A percentile compares a stretch with the other conserved stretches of the same genome.
Conservation (phyloP, 2,888 invertebrate genomes). For the Bibio marci region DNA sequence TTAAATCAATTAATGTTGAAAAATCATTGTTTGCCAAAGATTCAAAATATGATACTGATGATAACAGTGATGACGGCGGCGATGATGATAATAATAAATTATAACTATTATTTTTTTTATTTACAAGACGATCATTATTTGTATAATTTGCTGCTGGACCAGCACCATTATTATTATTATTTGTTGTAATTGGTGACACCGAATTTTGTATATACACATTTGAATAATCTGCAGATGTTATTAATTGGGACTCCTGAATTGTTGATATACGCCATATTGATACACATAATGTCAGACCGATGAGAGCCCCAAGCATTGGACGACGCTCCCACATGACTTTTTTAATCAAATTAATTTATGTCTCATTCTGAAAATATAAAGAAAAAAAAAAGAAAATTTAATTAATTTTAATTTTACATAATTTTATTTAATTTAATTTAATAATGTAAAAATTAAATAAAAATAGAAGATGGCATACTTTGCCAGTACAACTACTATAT, state of each 20-base stretch:
- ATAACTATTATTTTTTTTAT: no score
- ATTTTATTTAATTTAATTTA: no score
- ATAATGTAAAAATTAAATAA: no score
- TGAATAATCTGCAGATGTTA: constrained; percentile 11
- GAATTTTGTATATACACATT: background rate
- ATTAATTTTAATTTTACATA: no score
- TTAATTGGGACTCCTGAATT: constrained; percentile 20
- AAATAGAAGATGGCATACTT: no score
- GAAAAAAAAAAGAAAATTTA: background rate
- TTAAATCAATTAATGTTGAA: constrained; percentile 36
- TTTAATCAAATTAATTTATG: background rate
- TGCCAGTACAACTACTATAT: no score
- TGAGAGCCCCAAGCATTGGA: constrained; percentile 22
- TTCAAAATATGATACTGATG: constrained; percentile 4
- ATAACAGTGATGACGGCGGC: constrained; percentile 4
- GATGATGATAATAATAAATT: no score
- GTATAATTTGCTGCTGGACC: no score
- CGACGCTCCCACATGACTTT: constrained; percentile 26
- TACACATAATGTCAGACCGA: constrained; percentile 24
- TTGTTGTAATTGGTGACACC: background rate
- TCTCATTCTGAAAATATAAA: constrained; percentile 3
- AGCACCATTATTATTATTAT: no score
- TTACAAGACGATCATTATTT: no score
- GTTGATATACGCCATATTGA: constrained; percentile 28
- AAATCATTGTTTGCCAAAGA: constrained; percentile 18